A percentile compares a stretch with the other conserved stretches of the same genome.
These are phyloP conservation scores for Acipenser oxyrinchus DNA, from an alignment of 2,797 vertebrate genomes.

Conservation along the genomic window DNA sequence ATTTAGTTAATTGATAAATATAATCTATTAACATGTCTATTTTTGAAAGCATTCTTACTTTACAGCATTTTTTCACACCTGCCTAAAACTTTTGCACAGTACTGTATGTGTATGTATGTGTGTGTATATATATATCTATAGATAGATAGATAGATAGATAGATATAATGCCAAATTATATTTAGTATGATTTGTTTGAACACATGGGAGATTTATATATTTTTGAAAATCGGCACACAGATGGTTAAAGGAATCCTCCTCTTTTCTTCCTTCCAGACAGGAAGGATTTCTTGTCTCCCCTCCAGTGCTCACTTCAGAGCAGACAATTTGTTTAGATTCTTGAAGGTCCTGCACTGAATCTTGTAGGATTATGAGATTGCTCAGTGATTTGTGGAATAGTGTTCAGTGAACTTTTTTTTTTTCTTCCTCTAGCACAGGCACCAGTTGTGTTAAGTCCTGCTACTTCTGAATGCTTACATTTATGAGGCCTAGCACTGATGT, in stretches of 20 bases:
- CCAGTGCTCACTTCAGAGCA: conserved; percentile 45
- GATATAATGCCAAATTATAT: no score
- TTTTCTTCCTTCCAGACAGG: conserved; percentile 32
- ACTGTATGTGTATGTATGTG: no score
- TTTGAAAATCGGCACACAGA: conserved; percentile 33
- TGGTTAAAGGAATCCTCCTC: not conserved
- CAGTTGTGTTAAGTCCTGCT: conserved; percentile 26
- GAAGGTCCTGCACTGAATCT: conserved; percentile 49
- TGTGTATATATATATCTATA: no score
- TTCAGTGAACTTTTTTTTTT: conserved; percentile 19
- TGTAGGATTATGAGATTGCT: conserved; percentile 57
- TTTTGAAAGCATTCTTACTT: no score
- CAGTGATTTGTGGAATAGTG: conserved; percentile 53
- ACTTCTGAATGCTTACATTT: conserved; percentile 28
- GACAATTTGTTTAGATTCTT: conserved; percentile 60
- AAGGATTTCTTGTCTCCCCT: conserved; percentile 48
- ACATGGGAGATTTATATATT: no score
- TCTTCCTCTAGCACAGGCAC: conserved; percentile 24
- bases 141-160: no score
- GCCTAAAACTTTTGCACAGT: no score
- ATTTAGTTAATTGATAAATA: no score
- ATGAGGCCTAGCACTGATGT: conserved; percentile 15
- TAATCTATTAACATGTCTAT: no score
- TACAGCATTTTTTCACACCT: no score
- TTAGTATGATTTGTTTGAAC: no score